A percentile compares a stretch with the other conserved stretches of the same genome.
phyloP scores from a whole-genome alignment of 1,140 invertebrate species.

The Zaprionus africanus region DNA sequence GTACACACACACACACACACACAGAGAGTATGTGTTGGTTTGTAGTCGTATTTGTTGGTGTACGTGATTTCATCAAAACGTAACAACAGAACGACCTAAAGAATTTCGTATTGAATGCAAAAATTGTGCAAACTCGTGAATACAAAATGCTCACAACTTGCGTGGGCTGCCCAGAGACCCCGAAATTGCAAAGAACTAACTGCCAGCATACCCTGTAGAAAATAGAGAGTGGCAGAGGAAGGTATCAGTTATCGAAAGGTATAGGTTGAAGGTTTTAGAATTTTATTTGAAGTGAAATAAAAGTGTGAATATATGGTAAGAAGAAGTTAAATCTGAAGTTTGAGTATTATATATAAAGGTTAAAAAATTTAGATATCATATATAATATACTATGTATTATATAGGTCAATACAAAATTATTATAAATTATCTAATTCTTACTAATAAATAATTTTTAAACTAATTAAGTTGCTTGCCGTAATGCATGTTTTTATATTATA shows the following conservation, averaged over 20 bases:
- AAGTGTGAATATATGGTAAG: no score
- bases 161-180: conserved; percentile 27
- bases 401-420: no score
- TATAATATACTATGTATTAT: no score
- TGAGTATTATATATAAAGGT: no score
- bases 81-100: conserved; percentile 67
- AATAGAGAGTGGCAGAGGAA: not conserved
- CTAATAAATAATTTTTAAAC: no score
- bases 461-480: no score
- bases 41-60: conserved; percentile 46
- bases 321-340: no score
- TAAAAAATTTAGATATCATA: no score
- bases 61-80: conserved; percentile 82
- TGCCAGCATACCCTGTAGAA: conserved; percentile 11
- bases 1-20: conserved; percentile 28
- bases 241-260: not conserved
- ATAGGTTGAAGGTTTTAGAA: not conserved
- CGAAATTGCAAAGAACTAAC: conserved; percentile 46
- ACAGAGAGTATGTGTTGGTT: conserved; percentile 30
- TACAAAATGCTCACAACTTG: conserved; percentile 66
- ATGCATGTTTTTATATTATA: no score
- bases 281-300: not conserved
- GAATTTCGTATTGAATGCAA: conserved; percentile 80
- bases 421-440: no score
- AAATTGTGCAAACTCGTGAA: conserved; percentile 82